phyloP scores from a whole-genome alignment of 1,140 invertebrate species.

The Lepidurus packardi region DNA sequence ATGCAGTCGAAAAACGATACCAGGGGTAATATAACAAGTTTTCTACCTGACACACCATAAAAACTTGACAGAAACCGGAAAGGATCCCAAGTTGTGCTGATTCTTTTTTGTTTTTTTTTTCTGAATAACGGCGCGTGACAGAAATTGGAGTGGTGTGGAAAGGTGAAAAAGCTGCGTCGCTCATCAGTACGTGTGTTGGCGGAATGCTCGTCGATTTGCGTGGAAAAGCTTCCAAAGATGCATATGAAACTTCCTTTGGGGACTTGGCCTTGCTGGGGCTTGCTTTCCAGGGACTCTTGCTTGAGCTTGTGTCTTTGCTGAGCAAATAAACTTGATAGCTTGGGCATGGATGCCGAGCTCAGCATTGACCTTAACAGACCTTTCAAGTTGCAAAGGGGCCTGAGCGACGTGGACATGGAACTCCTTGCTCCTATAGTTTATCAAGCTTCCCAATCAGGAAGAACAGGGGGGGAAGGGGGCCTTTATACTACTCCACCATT shows the following conservation, averaged over 20 bases:
- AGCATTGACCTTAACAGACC: slow-evolving; percentile 21
- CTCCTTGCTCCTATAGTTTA: neutral
- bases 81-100: too few relatives aligned
- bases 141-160: neutral
- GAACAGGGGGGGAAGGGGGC: neutral
- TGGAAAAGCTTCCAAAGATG: neutral
- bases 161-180: neutral
- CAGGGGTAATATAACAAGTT: too few relatives aligned
- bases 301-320: neutral
- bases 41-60: too few relatives aligned
- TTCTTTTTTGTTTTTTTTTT: too few relatives aligned
- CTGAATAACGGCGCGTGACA: neutral
- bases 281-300: neutral
- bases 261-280: too few relatives aligned
- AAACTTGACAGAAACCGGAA: too few relatives aligned
- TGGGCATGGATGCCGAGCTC: neutral
- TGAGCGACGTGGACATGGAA: neutral
- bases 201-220: neutral
- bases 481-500: neutral
- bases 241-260: neutral
- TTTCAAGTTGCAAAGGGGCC: neutral
- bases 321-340: slow-evolving; percentile 20
- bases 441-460: slow-evolving; percentile 1
- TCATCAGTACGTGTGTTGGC: slow-evolving; percentile 13
- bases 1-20: too few relatives aligned